Conservation (phyloP, 2,113 vertebrate species). For the Pomatorhinus ruficollis region DNA sequence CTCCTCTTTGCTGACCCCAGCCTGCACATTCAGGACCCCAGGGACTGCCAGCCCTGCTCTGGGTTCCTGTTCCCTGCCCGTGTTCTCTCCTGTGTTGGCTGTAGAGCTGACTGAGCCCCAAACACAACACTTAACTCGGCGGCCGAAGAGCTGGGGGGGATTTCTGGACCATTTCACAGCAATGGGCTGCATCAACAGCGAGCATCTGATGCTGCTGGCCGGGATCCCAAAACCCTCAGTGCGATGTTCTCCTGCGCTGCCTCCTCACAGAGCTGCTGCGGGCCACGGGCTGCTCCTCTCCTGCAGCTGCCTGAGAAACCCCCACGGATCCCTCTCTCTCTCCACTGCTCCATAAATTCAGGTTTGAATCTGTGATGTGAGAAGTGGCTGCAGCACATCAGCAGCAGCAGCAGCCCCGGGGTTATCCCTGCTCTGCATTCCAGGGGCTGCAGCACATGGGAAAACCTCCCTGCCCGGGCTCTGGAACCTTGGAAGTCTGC, state of each 20-base stretch:
- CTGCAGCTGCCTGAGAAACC: background rate
- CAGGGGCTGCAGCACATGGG: rapidly evolving
- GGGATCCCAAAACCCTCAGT: background rate
- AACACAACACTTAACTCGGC: background rate
- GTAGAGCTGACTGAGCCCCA: background rate
- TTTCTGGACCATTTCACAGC: conserved; percentile 64
- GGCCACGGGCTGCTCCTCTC: background rate
- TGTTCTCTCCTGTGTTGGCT: background rate
- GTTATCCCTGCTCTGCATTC: background rate
- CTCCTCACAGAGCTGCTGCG: background rate
- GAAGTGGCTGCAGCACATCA: background rate
- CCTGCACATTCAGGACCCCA: background rate
- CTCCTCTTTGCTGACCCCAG: background rate
- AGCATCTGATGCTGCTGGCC: conserved; percentile 30
- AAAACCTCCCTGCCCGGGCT: background rate
- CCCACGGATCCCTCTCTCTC: background rate
- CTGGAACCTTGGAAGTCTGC: background rate
- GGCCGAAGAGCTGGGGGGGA: background rate
- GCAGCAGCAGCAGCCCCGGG: rapidly evolving
- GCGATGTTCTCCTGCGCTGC: background rate
- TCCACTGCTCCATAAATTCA: background rate
- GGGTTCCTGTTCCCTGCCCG: background rate
- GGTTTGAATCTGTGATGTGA: rapidly evolving
- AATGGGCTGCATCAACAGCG: conserved; percentile 8
- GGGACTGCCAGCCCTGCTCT: background rate